Conservation (phyloP, 2,797 vertebrate genomes). For the Oceanodroma leucorhoa region DNA sequence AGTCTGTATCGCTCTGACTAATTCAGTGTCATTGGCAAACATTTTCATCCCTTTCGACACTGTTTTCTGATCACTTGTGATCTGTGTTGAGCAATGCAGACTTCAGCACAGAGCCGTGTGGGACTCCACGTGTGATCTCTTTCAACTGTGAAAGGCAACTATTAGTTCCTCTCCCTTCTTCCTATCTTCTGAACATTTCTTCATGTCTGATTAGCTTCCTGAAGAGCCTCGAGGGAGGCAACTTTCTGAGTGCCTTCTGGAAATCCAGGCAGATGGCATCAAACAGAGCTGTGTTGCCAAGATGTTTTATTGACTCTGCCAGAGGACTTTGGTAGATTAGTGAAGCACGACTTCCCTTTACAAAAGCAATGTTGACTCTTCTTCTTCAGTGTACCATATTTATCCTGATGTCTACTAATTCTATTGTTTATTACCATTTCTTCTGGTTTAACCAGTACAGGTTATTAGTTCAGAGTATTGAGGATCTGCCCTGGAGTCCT, state of each 20-base stretch:
- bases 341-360: background rate
- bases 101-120: background rate
- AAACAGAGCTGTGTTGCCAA: background rate
- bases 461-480: background rate
- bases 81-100: background rate
- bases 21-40: background rate
- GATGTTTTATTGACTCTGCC: background rate
- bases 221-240: background rate
- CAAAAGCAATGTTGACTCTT: background rate
- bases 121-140: background rate
- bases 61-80: background rate
- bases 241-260: background rate
- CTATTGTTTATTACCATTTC: background rate
- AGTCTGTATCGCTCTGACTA: background rate
- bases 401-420: background rate
- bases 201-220: background rate
- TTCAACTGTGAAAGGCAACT: background rate
- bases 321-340: background rate
- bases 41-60: background rate
- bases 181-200: slow-evolving; percentile 7
- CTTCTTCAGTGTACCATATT: background rate
- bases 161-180: background rate
- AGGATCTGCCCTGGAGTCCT: background rate
- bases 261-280: slow-evolving; percentile 25
- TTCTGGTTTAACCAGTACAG: background rate